Percentiles rank a stretch among this genome's conserved stretches.
Conservation (phyloP, 2,113 vertebrate species). For the human region GRCh38 chr1:54260001-54260500, state of each 20-base stretch:
- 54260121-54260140: conserved; percentile 89
- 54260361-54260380: neutral
- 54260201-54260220: neutral
- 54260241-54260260: conserved; percentile 65
- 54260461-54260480: neutral
- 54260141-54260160: conserved; percentile 88
- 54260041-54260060: conserved; percentile 92
- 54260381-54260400: neutral
- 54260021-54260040: conserved; percentile 94
- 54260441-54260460: neutral
- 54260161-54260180: conserved; percentile 83
- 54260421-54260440: rapidly evolving
- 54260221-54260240: conserved; percentile 74
- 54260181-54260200: conserved; percentile 60
- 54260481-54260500: rapidly evolving
- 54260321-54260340: neutral
- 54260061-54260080: conserved; percentile 92
- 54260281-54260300: conserved; percentile 52
- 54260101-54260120: conserved; percentile 91
- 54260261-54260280: neutral
- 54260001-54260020: conserved; percentile 94
- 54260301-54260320: neutral
- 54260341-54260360: neutral
- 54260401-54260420: neutral
- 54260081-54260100: conserved; percentile 91